Conservation (phyloP, 2,113 vertebrate species). For the Neomonachus schauinslandi region DNA sequence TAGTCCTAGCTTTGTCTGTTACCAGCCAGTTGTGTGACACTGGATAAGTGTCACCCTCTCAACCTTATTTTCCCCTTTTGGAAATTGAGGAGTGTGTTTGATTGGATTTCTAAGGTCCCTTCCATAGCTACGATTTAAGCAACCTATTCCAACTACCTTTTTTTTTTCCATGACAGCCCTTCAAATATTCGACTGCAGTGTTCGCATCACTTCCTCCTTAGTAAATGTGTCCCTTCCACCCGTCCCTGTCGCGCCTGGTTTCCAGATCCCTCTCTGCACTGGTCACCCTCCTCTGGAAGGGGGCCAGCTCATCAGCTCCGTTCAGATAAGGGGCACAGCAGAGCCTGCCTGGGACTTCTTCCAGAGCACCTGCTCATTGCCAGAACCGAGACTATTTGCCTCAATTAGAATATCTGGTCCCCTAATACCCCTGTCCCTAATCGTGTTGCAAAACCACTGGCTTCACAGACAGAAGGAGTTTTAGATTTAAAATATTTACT, state of each 20-base stretch:
- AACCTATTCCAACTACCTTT: background rate
- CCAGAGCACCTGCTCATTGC: conserved; percentile 72
- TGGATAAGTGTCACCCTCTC: background rate
- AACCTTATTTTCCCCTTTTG: background rate
- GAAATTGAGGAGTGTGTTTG: background rate
- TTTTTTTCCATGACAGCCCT: background rate
- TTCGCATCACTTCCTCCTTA: background rate
- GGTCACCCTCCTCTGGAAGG: conserved; percentile 65
- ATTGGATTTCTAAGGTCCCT: background rate
- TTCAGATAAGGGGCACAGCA: conserved; percentile 76
- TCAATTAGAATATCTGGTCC: conserved; percentile 75
- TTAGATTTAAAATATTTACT: conserved; percentile 14
- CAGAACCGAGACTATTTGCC: conserved; percentile 67
- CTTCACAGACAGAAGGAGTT: background rate
- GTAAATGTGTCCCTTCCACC: background rate
- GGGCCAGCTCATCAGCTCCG: conserved; percentile 70
- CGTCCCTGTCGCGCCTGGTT: background rate
- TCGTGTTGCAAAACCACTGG: conserved; percentile 37
- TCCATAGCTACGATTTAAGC: background rate
- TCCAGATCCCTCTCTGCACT: conserved; percentile 62
- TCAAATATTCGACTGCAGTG: background rate
- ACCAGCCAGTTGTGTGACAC: background rate
- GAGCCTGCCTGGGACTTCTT: conserved; percentile 70
- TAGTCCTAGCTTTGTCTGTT: background rate
- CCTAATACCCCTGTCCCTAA: conserved; percentile 28